Percentiles rank a stretch among this genome's conserved stretches.
phyloP scores from a whole-genome alignment of 2,113 vertebrate species.

The Cryptotis parvus region DNA sequence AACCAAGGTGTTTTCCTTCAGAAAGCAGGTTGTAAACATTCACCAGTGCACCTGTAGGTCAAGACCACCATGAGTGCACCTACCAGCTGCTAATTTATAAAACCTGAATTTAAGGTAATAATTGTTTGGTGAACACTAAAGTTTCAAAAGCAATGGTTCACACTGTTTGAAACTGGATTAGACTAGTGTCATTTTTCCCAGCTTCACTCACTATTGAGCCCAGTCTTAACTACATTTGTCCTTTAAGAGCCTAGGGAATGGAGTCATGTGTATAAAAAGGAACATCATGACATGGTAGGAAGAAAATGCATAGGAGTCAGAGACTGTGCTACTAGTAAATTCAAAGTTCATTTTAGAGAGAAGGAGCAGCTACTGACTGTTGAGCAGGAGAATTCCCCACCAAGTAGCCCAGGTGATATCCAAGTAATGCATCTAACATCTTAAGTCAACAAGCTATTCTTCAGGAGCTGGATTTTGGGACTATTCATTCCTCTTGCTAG shows the following conservation, averaged over 20 bases:
- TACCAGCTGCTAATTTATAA: neutral
- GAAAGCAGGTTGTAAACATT: neutral
- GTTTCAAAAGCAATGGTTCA: neutral
- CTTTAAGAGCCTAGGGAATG: too few relatives aligned
- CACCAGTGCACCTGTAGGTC: neutral
- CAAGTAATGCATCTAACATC: neutral
- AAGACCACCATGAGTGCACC: neutral
- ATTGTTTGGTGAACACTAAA: too few relatives aligned
- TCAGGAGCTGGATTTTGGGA: neutral
- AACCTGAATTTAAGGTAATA: neutral
- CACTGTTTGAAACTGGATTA: neutral
- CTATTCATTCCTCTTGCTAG: neutral
- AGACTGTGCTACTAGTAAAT: neutral
- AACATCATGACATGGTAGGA: accelerated
- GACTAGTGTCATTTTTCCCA: neutral
- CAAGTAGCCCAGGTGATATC: too few relatives aligned
- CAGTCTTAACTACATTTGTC: neutral
- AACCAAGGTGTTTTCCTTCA: neutral
- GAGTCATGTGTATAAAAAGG: neutral
- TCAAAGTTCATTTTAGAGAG: neutral
- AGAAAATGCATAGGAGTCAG: too few relatives aligned
- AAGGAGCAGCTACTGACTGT: neutral
- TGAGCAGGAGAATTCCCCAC: neutral
- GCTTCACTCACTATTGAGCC: neutral
- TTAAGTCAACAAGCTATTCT: neutral